Percentiles rank a stretch among this genome's conserved stretches.
phyloP scores from a whole-genome alignment of 2,113 vertebrate species.

The Chunga burmeisteri region DNA sequence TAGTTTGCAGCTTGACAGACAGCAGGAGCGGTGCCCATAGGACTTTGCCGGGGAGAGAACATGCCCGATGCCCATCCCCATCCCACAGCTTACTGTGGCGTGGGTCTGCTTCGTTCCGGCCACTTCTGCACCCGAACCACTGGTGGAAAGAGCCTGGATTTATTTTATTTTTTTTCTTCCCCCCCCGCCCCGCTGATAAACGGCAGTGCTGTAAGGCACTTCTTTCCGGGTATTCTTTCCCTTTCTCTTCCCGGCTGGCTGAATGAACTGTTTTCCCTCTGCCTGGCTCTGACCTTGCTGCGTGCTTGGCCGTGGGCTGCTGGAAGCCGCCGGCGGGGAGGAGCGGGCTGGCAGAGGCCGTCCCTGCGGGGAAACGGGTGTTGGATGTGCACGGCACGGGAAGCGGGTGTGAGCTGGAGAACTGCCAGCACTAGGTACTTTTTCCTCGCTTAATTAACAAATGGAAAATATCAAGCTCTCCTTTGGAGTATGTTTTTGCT shows the following conservation, averaged over 20 bases:
- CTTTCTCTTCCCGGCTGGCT: neutral
- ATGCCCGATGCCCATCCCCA: neutral
- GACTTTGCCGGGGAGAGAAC: neutral
- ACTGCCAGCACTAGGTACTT: neutral
- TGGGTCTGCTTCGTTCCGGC: neutral
- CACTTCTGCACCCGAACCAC: neutral
- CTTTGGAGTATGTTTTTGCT: neutral
- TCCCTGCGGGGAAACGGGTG: neutral
- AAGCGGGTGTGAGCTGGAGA: conserved; percentile 19
- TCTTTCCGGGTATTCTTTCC: conserved; percentile 57
- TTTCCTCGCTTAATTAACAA: conserved; percentile 58
- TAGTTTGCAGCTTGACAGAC: neutral
- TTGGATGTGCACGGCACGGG: neutral
- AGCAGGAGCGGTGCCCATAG: neutral
- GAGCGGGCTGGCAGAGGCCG: neutral
- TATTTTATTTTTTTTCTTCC: neutral
- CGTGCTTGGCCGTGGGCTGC: neutral
- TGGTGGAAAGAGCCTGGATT: neutral
- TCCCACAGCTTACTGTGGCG: accelerated
- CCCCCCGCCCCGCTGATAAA: neutral
- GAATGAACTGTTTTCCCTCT: neutral
- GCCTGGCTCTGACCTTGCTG: conserved; percentile 41
- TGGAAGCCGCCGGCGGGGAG: neutral
- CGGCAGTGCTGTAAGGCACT: neutral
- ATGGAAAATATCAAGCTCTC: conserved; percentile 10